Percentiles rank a stretch among this genome's conserved stretches.
Evolutionary conservation across 2,797 vertebrate species (phyloP).

Genomic region (Myioborus miniatus): DNA sequence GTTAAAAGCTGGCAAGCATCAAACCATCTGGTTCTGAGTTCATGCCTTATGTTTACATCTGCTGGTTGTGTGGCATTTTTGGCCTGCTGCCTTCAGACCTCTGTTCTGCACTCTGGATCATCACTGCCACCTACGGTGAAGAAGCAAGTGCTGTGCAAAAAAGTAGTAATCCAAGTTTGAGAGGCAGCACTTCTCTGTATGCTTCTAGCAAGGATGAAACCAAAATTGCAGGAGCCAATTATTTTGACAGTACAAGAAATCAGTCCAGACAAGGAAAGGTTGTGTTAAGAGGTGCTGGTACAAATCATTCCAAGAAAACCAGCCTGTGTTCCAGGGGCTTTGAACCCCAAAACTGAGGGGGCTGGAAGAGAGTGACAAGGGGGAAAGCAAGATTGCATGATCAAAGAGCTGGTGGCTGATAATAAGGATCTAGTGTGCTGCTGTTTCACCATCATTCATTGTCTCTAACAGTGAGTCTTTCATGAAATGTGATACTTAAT

Average conservation of each 20-base stretch:
- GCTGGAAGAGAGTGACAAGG: background rate
- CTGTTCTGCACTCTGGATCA: background rate
- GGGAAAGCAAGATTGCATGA: background rate
- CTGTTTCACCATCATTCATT: background rate
- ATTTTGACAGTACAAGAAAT: background rate
- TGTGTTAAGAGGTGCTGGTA: background rate
- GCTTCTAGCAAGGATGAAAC: background rate
- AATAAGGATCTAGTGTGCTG: background rate
- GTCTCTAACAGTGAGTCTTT: background rate
- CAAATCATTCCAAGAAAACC: background rate
- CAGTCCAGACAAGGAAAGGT: background rate
- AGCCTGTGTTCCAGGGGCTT: background rate
- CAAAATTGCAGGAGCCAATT: background rate
- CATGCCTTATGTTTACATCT: background rate
- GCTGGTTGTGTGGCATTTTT: background rate
- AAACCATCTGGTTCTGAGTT: background rate
- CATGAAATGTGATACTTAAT: background rate
- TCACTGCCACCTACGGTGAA: background rate
- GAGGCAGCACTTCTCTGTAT: background rate
- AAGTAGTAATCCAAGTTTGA: background rate
- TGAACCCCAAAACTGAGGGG: rapidly evolving
- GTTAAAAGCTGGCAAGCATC: background rate
- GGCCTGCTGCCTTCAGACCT: background rate
- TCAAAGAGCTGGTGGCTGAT: background rate
- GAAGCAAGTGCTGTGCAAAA: background rate